phyloP scores from a whole-genome alignment of 2,797 vertebrate genomes.

The Hemibagrus guttatus region DNA sequence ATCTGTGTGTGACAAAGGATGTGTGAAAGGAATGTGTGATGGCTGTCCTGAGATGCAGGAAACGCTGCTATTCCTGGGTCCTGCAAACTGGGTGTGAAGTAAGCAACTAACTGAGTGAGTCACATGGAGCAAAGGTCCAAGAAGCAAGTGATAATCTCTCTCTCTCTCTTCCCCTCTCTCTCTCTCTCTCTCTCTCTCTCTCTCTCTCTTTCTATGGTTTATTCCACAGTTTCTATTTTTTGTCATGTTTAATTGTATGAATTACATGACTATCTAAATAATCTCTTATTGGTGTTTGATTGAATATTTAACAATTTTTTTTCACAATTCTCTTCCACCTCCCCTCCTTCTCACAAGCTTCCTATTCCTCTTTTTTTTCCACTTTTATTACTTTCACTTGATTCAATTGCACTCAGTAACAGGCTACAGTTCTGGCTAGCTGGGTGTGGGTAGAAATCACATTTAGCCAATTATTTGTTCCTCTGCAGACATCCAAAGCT shows the following conservation, averaged over 20 bases:
- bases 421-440: constrained; percentile 54
- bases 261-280: constrained; percentile 31
- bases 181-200: constrained; percentile 13
- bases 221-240: constrained; percentile 25
- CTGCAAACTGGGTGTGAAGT: constrained; percentile 56
- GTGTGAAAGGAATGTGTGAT: constrained; percentile 51
- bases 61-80: constrained; percentile 48
- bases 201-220: constrained; percentile 2
- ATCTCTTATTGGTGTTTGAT: neutral
- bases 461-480: constrained; percentile 54
- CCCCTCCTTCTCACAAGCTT: neutral
- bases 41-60: constrained; percentile 47
- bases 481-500: constrained; percentile 48
- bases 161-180: neutral
- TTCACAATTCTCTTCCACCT: neutral
- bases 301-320: neutral
- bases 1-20: constrained; percentile 29
- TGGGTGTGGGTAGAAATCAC: constrained; percentile 56
- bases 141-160: neutral
- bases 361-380: neutral
- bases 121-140: constrained; percentile 28
- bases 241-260: constrained; percentile 10
- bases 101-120: constrained; percentile 53
- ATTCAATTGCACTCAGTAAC: constrained; percentile 58
- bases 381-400: constrained; percentile 52